phyloP scores from a whole-genome alignment of 1,140 invertebrate genomes.

The Periplaneta americana region DNA sequence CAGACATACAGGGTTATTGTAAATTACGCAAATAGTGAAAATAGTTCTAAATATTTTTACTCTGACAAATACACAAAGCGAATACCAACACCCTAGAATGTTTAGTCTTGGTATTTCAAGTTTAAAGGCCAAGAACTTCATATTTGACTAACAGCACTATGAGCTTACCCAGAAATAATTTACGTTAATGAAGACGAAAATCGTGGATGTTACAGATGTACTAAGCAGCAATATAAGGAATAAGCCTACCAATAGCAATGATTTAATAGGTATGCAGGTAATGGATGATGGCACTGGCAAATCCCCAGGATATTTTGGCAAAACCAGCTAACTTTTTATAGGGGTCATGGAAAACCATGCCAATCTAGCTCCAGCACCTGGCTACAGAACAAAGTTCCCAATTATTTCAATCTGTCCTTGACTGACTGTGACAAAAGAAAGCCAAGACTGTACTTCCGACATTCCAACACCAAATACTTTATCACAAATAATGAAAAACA shows the following conservation, averaged over 20 bases:
- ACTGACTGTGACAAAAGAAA: not conserved
- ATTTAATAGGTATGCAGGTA: not conserved
- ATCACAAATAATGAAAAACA: not conserved
- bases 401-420: not conserved
- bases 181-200: not conserved
- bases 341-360: not conserved
- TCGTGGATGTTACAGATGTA: not conserved
- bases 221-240: not conserved
- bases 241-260: not conserved
- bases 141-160: not conserved
- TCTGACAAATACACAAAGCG: not conserved
- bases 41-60: too few relatives aligned
- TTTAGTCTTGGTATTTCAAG: not conserved
- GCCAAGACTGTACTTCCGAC: not conserved
- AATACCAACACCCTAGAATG: not conserved
- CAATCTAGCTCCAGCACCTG: not conserved
- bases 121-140: not conserved
- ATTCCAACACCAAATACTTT: not conserved
- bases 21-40: too few relatives aligned
- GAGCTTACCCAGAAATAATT: not conserved
- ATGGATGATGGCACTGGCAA: not conserved
- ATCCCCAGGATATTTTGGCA: not conserved
- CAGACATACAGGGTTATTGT: too few relatives aligned
- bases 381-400: not conserved
- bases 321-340: not conserved